Base-by-base conservation (phyloP, 1,140 invertebrate genomes). In the Drosophila ercepeae region DNA sequence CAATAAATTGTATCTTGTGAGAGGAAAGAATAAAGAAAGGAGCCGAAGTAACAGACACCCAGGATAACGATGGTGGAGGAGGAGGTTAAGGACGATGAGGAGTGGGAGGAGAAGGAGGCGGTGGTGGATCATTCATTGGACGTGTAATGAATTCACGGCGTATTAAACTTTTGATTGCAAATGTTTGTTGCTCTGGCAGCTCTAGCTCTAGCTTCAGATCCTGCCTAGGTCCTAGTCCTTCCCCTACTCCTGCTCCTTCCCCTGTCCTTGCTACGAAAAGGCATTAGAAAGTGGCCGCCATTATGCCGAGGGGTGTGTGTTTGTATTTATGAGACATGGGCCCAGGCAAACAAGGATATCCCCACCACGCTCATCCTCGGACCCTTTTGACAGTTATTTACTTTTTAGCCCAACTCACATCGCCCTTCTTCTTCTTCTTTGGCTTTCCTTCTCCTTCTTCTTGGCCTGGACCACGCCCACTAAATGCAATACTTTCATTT, bases 1-100 rank as follows among this genome's bases (percentile, higher is more conserved):
- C 83, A 89, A 89, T 89, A 89, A 89, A 89, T 89, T 89, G 70
- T 79, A 78, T 89, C 83, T 89, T 89, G 78, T 84, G 75, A 84
- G 64, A 67, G 5, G 29, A 9, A 32, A 9, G 9, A 29, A 29
- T 9, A 32, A 32, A 39, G 6, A 8, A 41, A 64, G 57, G 84
- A 74, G 65, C 69, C 70, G 64, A 76, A 84, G 78, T 79, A 89
- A 79, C 77, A 83, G 78, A 61, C 55, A 55, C 61, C 52, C 41
- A 41, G 51, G 51, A 49, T 53, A 53, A 16, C 44, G 8, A 13
- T 5, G n/a, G 16, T 16, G 25, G 18, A 41, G 18, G 19, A 45
- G 19, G 13, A n/a, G n/a, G n/a, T n/a, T n/a, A 14, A n/a, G 18
- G 45, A 5, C 21, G 19, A 13, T n/a, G 14, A 3, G 5, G 32